A percentile compares a stretch with the other conserved stretches of the same genome.
phyloP scores from a whole-genome alignment of 2,113 vertebrate species.

The Chunga burmeisteri region DNA sequence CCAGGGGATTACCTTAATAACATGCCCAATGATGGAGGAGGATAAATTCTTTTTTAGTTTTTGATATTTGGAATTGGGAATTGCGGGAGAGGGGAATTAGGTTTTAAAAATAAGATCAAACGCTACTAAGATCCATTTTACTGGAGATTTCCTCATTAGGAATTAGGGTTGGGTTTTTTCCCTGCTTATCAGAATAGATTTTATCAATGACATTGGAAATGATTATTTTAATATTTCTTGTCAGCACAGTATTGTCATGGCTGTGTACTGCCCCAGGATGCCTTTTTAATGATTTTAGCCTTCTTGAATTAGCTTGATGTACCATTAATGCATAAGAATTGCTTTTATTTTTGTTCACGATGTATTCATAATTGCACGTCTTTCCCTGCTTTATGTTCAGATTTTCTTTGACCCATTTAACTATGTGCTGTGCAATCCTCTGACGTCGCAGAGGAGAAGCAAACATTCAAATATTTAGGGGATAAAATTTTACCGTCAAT shows the following conservation, averaged over 20 bases:
- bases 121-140: background rate
- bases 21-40: accelerated
- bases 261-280: conserved; percentile 74
- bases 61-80: background rate
- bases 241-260: conserved; percentile 43
- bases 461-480: background rate
- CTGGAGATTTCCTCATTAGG: background rate
- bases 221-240: conserved; percentile 70
- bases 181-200: conserved; percentile 48
- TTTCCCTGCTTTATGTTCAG: conserved; percentile 9
- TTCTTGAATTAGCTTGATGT: conserved; percentile 75
- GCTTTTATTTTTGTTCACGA: conserved; percentile 74
- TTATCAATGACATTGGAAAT: conserved; percentile 72
- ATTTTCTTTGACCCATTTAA: conserved; percentile 66
- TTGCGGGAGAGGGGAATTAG: background rate
- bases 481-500: background rate
- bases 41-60: background rate
- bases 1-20: background rate
- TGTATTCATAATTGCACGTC: conserved; percentile 51
- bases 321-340: conserved; percentile 73
- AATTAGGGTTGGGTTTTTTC: background rate
- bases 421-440: background rate
- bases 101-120: background rate
- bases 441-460: background rate
- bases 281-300: conserved; percentile 67